phyloP scores from a whole-genome alignment of 2,888 invertebrate species.

The Eupelmus urozonus region DNA sequence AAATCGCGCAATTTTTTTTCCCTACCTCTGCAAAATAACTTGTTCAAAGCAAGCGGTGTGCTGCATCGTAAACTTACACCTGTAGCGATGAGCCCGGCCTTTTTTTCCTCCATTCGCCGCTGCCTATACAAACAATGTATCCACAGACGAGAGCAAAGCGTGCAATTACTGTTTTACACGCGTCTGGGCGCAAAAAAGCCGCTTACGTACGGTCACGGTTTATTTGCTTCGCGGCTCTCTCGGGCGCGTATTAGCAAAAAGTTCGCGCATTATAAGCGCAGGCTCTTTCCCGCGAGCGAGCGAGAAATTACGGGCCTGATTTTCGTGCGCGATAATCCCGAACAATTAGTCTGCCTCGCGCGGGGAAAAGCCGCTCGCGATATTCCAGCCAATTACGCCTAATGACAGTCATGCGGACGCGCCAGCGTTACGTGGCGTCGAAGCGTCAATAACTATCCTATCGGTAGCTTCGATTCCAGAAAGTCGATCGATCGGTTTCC shows the following conservation, averaged over 20 bases:
- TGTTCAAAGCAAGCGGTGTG: too few species aligned
- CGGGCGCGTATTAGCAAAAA: background rate
- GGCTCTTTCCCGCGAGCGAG: background rate
- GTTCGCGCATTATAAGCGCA: background rate
- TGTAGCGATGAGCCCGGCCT: too few species aligned
- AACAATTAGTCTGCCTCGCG: slow-evolving; percentile 27
- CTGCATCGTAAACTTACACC: too few species aligned
- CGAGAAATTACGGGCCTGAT: slow-evolving; percentile 11
- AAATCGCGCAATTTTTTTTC: background rate
- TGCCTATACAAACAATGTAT: background rate
- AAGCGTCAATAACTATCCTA: slow-evolving; percentile 10
- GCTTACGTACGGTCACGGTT: too few species aligned
- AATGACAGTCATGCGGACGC: background rate
- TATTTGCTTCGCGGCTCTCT: background rate
- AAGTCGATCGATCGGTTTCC: too few species aligned
- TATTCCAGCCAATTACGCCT: background rate
- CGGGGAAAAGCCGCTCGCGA: background rate
- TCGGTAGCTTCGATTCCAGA: background rate
- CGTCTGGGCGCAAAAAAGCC: too few species aligned
- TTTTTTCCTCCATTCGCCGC: too few species aligned
- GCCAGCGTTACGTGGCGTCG: slow-evolving; percentile 13
- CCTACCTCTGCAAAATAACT: too few species aligned
- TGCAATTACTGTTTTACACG: too few species aligned
- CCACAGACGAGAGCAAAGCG: background rate
- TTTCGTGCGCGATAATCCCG: slow-evolving; percentile 40